These are phyloP conservation scores for Zygaena filipendulae DNA, from an alignment of 2,888 invertebrate genomes.

Conservation along the genomic window DNA sequence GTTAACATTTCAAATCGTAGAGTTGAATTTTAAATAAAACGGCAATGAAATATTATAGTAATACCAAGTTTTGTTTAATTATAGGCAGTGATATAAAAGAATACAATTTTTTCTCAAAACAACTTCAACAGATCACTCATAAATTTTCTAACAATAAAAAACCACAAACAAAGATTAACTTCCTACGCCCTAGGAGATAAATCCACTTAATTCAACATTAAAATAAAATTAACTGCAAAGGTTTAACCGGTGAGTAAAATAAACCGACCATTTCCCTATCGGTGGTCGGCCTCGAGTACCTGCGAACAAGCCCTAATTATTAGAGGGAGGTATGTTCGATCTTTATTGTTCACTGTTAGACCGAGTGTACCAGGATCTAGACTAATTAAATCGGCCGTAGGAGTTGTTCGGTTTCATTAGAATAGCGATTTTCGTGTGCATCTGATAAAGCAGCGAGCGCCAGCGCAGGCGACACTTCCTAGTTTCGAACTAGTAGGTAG, in stretches of 20 bases:
- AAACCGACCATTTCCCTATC: conserved; percentile 39
- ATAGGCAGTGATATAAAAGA: no score
- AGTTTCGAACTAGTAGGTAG: no score
- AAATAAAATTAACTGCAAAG: conserved; percentile 37
- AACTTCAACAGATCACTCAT: no score
- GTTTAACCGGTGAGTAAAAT: conserved; percentile 16
- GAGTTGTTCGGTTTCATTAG: conserved; percentile 37
- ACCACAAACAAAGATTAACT: no score
- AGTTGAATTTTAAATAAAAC: no score
- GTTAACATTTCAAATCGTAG: no score
- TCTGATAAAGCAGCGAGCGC: conserved; percentile 36
- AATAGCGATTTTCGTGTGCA: conserved; percentile 60
- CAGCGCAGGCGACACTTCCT: conserved; percentile 25
- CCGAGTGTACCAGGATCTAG: conserved; percentile 35
- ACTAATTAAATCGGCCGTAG: conserved; percentile 50
- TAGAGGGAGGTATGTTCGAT: conserved; percentile 50
- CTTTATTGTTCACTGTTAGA: conserved; percentile 55
- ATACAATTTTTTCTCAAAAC: no score
- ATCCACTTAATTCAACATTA: conserved; percentile 51
- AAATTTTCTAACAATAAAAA: conserved; percentile 18
- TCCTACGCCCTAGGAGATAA: conserved; percentile 42
- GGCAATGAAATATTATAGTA: no score
- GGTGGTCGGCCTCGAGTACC: no score
- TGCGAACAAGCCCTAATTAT: conserved; percentile 53
- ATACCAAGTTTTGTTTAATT: no score